Conservation (phyloP, 2,113 vertebrate species). For the Procapra przewalskii region DNA sequence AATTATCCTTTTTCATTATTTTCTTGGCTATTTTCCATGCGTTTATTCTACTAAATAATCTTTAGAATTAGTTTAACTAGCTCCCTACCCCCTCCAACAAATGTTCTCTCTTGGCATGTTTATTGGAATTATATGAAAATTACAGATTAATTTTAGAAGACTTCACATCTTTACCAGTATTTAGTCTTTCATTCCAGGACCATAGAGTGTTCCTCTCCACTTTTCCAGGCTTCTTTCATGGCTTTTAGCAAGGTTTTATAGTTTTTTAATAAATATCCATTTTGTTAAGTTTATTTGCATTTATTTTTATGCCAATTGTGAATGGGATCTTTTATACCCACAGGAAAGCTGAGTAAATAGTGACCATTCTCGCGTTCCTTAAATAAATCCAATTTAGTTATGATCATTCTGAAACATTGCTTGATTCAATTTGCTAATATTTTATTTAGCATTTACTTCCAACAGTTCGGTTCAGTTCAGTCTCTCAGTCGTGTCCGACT, state of each 20-base stretch:
- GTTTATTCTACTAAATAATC: conserved; percentile 41
- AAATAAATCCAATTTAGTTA: neutral
- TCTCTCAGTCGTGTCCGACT: neutral
- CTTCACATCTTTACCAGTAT: conserved; percentile 11
- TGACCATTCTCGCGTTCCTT: neutral
- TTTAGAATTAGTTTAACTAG: conserved; percentile 9
- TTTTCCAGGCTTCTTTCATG: conserved; percentile 32
- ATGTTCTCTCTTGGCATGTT: neutral
- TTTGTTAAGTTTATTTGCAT: conserved; percentile 35
- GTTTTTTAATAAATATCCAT: conserved; percentile 36
- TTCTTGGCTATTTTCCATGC: neutral
- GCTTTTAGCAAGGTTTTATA: conserved; percentile 27
- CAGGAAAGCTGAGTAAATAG: neutral
- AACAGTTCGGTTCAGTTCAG: neutral
- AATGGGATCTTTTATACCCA: neutral
- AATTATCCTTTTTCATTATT: neutral
- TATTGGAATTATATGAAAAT: conserved; percentile 20
- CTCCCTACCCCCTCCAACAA: neutral
- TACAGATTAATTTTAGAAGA: conserved; percentile 20
- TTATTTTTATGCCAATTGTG: conserved; percentile 26
- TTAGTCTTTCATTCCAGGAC: neutral
- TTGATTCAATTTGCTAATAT: conserved; percentile 14
- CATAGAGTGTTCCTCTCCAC: neutral
- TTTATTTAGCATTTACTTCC: conserved; percentile 34
- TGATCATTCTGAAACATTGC: neutral